Base-by-base conservation (phyloP, 2,797 vertebrate species). In the Periparus ater region DNA sequence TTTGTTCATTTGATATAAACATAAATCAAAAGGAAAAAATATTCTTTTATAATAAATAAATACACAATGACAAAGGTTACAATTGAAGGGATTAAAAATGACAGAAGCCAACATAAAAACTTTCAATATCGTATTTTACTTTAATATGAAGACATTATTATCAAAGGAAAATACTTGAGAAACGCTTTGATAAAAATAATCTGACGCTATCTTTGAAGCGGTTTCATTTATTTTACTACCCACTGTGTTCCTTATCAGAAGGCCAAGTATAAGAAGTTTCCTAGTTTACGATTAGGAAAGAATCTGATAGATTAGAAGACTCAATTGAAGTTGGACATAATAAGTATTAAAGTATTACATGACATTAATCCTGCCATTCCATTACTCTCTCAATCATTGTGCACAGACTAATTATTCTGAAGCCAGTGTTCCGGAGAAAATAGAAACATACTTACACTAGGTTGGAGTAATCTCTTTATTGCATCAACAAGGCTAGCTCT, bases 331-430 rank as follows among this genome's bases (percentile, higher is more conserved):
- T 99, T 98, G 98, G 98, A 98, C 98, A 98, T 99, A 99, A 99
- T 99, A 99, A 99, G 98, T 98, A 99, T 99, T 99, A 99, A 99
- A 99, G 99, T 98, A 99, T 99, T 99, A 99, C 99, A 99, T 98
- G 99, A 99, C 99, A 99, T 99, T 99, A 99, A 99, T 99, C 99
- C 99, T 98, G 98, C 99, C 98, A 98, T 98, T 98, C 98, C 98
- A 98, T 99, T 99, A 98, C 98, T 98, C 98, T 98, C 98, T 98
- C 98, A 98, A 98, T 98, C 98, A 98, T 98, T 97, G 98, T 98
- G 98, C 95, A 95, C 97, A 98, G 98, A 98, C 98, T 99, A 99
- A 99, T 99, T 99, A 99, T 98, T 98, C 98, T 96, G 97, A 98
- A 98, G 98, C 96, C 97, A 98, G 97, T 96, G 97, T 98, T 98